Conservation (phyloP, 2,888 invertebrate genomes). For the Portevinia maculata region DNA sequence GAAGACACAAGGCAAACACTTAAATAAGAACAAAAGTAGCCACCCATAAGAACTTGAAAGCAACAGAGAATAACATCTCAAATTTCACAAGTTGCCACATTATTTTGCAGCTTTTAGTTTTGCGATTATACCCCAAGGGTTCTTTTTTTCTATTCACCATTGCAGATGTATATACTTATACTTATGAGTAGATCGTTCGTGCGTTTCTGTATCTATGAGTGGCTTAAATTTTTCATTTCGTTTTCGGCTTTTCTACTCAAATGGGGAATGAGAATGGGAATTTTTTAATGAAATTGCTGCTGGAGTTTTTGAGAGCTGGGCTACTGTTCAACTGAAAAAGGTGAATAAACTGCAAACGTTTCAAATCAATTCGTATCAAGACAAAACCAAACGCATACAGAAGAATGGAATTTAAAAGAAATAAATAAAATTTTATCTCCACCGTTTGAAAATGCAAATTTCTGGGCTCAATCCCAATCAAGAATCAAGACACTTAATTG, state of each 20-base stretch:
- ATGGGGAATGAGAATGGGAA: slow-evolving; percentile 7
- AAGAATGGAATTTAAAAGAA: background rate
- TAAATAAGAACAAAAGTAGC: slow-evolving; percentile 23
- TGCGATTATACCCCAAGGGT: slow-evolving; percentile 32
- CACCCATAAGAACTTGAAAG: slow-evolving; percentile 22
- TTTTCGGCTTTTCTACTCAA: slow-evolving; percentile 25
- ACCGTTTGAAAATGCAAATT: slow-evolving; percentile 38
- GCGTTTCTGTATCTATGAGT: slow-evolving; percentile 25
- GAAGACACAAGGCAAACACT: slow-evolving; percentile 7
- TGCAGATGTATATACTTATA: slow-evolving; percentile 8
- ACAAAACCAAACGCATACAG: background rate
- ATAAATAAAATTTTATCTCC: slow-evolving; percentile 13
- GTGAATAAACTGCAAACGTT: slow-evolving; percentile 39
- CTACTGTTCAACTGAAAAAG: slow-evolving; percentile 18
- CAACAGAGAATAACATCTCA: slow-evolving; percentile 42
- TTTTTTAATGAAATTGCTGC: slow-evolving; percentile 17
- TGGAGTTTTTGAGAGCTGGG: slow-evolving; percentile 1
- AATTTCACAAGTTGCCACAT: slow-evolving; percentile 68
- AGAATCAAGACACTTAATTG: slow-evolving; percentile 55
- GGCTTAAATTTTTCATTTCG: slow-evolving; percentile 44
- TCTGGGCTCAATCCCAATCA: slow-evolving; percentile 49
- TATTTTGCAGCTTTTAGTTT: slow-evolving; percentile 65
- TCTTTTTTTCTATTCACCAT: slow-evolving; percentile 19
- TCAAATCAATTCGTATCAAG: slow-evolving; percentile 4
- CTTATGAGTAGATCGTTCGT: slow-evolving; percentile 45